These are phyloP conservation scores for Clarias fuscus DNA, from an alignment of 2,797 vertebrate genomes.

Conservation along the genomic window DNA sequence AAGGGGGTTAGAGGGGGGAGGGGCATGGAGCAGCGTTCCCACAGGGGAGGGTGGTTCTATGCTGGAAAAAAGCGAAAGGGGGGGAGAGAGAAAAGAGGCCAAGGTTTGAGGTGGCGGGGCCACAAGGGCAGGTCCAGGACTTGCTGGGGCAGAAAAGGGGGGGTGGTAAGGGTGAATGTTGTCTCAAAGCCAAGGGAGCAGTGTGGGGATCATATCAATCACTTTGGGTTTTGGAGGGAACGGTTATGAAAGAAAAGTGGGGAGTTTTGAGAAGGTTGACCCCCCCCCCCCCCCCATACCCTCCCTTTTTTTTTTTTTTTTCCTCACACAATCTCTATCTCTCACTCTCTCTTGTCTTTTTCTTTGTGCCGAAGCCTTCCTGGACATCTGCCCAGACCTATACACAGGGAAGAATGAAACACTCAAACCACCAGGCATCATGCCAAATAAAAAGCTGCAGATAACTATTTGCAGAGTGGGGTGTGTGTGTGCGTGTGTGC, in stretches of 20 bases:
- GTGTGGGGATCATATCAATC: conserved; percentile 74
- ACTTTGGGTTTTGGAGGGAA: conserved; percentile 74
- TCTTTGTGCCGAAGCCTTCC: conserved; percentile 74
- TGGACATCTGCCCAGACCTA: conserved; percentile 98
- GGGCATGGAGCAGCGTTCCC: conserved; percentile 69
- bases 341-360: conserved; percentile 48
- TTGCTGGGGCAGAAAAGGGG: conserved; percentile 64
- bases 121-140: conserved; percentile 73
- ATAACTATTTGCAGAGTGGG: conserved; percentile 74
- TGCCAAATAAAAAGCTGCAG: conserved; percentile 78
- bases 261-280: conserved; percentile 66
- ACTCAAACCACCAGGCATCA: conserved; percentile 77
- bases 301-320: conserved; percentile 10
- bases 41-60: conserved; percentile 69
- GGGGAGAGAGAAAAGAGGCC: conserved; percentile 53
- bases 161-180: conserved; percentile 60
- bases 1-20: conserved; percentile 68
- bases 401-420: conserved; percentile 83
- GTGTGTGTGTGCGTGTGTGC: conserved; percentile 30
- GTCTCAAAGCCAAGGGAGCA: conserved; percentile 76
- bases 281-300: conserved; percentile 57
- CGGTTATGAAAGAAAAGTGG: conserved; percentile 64
- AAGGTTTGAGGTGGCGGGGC: conserved; percentile 63
- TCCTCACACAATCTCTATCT: conserved; percentile 33
- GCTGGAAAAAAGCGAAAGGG: conserved; percentile 43